Evolutionary conservation across 2,113 vertebrate genomes (phyloP).

Genomic region (Drymodes brunneopygia): DNA sequence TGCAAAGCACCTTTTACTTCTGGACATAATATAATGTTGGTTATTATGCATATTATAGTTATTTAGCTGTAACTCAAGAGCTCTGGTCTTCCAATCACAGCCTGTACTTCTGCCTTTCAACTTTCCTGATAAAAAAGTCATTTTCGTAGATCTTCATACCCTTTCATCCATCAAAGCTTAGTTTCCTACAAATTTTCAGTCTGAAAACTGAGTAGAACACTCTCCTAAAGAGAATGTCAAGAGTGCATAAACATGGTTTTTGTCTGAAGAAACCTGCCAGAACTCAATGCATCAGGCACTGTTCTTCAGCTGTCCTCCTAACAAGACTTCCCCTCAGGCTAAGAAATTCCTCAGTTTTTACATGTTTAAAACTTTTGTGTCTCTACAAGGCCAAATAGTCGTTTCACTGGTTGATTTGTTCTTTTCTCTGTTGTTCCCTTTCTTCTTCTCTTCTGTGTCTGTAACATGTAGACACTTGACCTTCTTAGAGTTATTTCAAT

Average conservation of each 20-base stretch:
- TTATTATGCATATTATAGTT: no score
- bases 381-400: background rate
- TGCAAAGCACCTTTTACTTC: background rate
- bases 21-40: background rate
- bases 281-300: background rate
- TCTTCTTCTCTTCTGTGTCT: background rate
- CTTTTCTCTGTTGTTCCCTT: background rate
- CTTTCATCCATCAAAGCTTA: background rate
- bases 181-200: background rate
- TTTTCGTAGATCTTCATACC: background rate
- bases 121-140: background rate
- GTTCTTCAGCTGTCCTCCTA: background rate
- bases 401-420: background rate
- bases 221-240: background rate
- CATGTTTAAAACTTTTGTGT: background rate
- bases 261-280: background rate
- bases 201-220: background rate
- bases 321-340: background rate
- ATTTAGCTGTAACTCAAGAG: background rate
- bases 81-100: background rate
- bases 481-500: background rate
- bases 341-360: background rate
- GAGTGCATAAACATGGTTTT: background rate
- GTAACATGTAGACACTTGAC: background rate
- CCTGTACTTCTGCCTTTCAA: background rate